These are phyloP conservation scores for Tipula lateralis DNA, from an alignment of 2,888 invertebrate genomes.

Conservation along the genomic window DNA sequence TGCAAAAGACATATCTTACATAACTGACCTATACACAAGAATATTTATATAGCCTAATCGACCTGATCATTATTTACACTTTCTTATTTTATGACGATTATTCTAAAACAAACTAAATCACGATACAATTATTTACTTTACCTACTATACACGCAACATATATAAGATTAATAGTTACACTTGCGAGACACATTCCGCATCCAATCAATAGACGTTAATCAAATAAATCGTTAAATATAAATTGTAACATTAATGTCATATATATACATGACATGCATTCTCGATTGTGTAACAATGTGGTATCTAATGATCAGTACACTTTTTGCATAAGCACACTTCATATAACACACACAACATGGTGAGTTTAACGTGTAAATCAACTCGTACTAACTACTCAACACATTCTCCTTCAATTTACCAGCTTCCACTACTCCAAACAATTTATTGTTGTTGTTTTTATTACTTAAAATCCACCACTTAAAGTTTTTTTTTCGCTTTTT, in stretches of 20 bases:
- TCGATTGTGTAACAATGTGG: not conserved
- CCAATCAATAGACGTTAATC: not conserved
- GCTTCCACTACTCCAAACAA: not conserved
- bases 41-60: not conserved
- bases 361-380: not conserved
- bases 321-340: not conserved
- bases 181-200: not conserved
- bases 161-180: not conserved
- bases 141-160: not conserved
- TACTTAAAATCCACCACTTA: not conserved
- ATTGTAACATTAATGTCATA: not conserved
- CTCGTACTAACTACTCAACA: not conserved
- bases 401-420: not conserved
- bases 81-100: not conserved
- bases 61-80: not conserved
- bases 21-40: not conserved
- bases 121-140: not conserved
- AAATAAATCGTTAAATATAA: not conserved
- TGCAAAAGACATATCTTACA: not conserved
- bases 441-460: not conserved
- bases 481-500: not conserved
- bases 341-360: not conserved
- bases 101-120: not conserved
- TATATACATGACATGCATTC: slow-evolving; percentile 24
- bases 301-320: not conserved